Evolutionary conservation across 2,797 vertebrate genomes (phyloP).

Genomic region (Anisognathus igniventris): DNA sequence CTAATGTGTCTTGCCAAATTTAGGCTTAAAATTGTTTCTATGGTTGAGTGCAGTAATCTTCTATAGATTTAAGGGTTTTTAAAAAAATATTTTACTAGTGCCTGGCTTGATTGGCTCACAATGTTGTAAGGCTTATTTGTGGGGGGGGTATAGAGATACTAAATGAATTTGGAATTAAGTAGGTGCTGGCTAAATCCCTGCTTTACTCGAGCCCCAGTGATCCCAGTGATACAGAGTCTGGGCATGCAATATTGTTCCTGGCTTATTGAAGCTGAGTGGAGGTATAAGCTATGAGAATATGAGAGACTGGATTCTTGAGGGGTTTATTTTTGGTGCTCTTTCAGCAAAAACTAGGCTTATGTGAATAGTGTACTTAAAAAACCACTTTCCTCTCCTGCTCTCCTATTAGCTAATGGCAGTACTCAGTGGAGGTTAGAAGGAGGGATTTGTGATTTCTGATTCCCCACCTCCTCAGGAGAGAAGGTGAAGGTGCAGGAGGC

Average conservation of each 20-base stretch:
- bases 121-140: conserved; percentile 42
- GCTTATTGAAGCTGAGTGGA: not conserved
- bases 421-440: not conserved
- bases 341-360: conserved; percentile 19
- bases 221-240: not conserved
- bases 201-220: conserved; percentile 23
- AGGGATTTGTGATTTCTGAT: not conserved
- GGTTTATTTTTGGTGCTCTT: conserved; percentile 5
- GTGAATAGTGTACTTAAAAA: not conserved
- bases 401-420: not conserved
- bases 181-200: conserved; percentile 4
- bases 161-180: conserved; percentile 37
- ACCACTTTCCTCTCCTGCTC: not conserved
- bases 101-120: conserved; percentile 26
- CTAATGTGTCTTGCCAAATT: conserved; percentile 47
- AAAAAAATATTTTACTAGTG: not conserved
- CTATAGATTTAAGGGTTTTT: conserved; percentile 8
- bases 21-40: conserved; percentile 39
- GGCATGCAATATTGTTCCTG: not conserved
- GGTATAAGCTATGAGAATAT: not conserved
- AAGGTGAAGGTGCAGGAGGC: not conserved
- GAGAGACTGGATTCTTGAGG: not conserved
- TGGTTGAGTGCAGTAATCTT: conserved; percentile 35
- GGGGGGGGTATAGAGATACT: not conserved
- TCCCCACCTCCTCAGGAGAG: not conserved